These are phyloP conservation scores for Neotragus pygmaeus DNA, from an alignment of 2,113 vertebrate genomes.

Conservation along the genomic window DNA sequence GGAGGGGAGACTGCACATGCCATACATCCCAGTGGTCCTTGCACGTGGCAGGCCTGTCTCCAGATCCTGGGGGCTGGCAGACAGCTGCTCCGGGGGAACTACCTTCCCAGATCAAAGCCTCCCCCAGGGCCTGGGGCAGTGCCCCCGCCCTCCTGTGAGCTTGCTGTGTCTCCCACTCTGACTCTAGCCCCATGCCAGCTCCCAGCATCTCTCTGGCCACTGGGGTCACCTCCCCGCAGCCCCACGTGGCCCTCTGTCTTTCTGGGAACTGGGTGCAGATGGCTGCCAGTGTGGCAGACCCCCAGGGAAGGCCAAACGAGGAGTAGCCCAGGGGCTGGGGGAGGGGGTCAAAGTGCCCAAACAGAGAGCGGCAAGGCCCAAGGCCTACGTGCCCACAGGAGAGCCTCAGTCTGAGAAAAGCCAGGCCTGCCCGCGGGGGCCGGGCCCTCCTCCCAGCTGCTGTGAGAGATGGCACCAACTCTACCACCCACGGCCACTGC, in stretches of 20 bases:
- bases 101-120: constrained; percentile 10
- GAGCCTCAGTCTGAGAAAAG: neutral
- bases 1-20: neutral
- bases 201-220: neutral
- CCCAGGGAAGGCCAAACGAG: neutral
- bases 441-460: neutral
- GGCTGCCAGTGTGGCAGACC: neutral
- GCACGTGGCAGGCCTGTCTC: neutral
- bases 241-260: neutral
- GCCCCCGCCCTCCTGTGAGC: neutral
- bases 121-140: neutral
- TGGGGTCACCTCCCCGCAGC: neutral
- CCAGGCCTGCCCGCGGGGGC: neutral
- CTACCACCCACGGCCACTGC: neutral
- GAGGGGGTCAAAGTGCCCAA: neutral
- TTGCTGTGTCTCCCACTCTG: rapidly evolving
- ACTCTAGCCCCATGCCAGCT: neutral
- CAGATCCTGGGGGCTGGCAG: neutral
- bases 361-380: neutral
- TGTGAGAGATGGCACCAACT: neutral
- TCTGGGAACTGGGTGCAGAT: neutral
- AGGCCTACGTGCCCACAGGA: neutral
- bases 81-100: neutral
- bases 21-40: neutral
- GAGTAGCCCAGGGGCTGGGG: neutral